Evolutionary conservation across 1,140 invertebrate species (phyloP).

Genomic region (Manduca sexta): DNA sequence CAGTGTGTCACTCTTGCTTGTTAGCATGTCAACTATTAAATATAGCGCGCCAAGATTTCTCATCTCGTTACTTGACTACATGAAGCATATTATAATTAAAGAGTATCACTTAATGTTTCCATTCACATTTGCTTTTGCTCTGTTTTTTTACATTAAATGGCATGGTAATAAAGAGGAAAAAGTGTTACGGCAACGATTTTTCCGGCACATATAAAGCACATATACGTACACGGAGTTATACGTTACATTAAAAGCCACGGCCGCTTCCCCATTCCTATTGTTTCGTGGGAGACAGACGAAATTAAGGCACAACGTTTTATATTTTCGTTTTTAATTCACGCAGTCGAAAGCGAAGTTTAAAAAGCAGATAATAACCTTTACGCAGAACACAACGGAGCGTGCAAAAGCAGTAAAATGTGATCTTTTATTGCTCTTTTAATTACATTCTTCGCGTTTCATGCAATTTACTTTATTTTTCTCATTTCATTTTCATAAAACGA

Average conservation of each 20-base stretch:
- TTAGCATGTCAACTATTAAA: too few species aligned
- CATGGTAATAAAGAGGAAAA: too few species aligned
- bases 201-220: constrained; percentile 7
- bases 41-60: too few species aligned
- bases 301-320: constrained; percentile 43
- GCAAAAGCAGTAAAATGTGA: constrained; percentile 47
- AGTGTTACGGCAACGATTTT: too few species aligned
- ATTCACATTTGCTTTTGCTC: too few species aligned
- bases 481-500: constrained; percentile 25
- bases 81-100: too few species aligned
- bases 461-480: constrained; percentile 31
- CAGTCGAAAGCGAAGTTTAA: constrained; percentile 49
- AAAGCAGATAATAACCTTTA: constrained; percentile 57
- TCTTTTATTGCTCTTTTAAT: constrained; percentile 59
- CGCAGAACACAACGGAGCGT: constrained; percentile 35
- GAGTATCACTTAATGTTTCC: too few species aligned
- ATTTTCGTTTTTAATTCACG: constrained; percentile 51
- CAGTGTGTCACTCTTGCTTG: too few species aligned
- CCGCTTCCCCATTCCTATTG: constrained; percentile 26
- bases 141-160: too few species aligned
- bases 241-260: constrained; percentile 24
- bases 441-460: constrained; percentile 51
- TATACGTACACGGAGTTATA: constrained; percentile 10
- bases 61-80: too few species aligned
- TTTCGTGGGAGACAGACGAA: constrained; percentile 38